Conservation (phyloP, 1,140 invertebrate genomes). For the Drosophila biarmipes region DNA sequence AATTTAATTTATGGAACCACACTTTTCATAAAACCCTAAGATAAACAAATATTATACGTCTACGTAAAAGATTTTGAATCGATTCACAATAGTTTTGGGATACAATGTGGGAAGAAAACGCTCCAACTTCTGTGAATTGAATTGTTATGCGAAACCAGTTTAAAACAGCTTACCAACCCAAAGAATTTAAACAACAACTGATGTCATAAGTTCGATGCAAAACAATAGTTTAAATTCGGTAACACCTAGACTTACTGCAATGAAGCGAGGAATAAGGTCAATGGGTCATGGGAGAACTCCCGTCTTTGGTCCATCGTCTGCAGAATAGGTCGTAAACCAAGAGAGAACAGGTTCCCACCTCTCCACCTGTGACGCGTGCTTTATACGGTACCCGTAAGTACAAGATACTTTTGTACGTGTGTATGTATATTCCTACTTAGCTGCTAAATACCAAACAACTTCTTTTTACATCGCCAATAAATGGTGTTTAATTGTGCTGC, state of each 20-base stretch:
- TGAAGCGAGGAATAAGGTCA: slow-evolving; percentile 25
- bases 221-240: background rate
- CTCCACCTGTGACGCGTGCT: slow-evolving; percentile 47
- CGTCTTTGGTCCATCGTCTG: slow-evolving; percentile 2
- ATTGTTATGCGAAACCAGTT: slow-evolving; percentile 26
- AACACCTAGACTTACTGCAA: background rate
- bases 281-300: slow-evolving; percentile 29
- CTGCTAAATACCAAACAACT: slow-evolving; percentile 35
- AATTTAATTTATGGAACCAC: no score
- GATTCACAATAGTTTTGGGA: background rate
- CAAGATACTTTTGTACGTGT: background rate
- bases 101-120: background rate
- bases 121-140: background rate
- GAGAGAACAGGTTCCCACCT: slow-evolving; percentile 33
- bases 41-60: no score
- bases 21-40: no score
- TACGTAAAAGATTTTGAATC: background rate
- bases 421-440: background rate
- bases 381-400: slow-evolving; percentile 5
- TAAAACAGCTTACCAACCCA: slow-evolving; percentile 22
- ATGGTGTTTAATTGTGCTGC: slow-evolving; percentile 40
- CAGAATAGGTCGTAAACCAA: slow-evolving; percentile 34
- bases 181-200: slow-evolving; percentile 2
- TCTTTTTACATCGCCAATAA: slow-evolving; percentile 28
- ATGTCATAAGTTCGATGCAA: slow-evolving; percentile 27